Evolutionary conservation across 2,113 vertebrate genomes (phyloP).

Genomic region (Pandion haliaetus): DNA sequence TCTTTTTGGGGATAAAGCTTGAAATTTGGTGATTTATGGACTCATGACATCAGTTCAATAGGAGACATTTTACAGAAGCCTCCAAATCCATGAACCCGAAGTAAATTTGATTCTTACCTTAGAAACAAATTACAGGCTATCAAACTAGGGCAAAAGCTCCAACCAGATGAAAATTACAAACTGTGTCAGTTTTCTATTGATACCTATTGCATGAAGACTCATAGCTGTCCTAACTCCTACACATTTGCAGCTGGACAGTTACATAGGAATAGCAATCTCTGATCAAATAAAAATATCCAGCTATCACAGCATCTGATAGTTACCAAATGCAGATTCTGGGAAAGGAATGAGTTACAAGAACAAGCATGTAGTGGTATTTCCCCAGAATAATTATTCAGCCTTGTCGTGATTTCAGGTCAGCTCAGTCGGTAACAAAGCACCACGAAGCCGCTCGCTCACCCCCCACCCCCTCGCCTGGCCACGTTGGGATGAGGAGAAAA

Average conservation of each 20-base stretch:
- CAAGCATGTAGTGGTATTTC: not conserved
- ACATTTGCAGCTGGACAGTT: not conserved
- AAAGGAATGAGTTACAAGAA: not conserved
- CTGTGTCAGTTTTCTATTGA: not conserved
- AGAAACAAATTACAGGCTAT: not conserved
- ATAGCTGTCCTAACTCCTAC: accelerated
- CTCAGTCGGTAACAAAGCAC: too few species aligned
- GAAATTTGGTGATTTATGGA: not conserved
- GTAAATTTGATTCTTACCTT: not conserved
- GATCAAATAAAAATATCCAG: not conserved
- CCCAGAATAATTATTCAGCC: not conserved
- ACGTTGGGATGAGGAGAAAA: too few species aligned
- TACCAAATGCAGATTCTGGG: not conserved
- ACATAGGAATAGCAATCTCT: not conserved
- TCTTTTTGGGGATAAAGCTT: not conserved
- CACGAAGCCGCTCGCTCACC: too few species aligned
- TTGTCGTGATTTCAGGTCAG: too few species aligned
- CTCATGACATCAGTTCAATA: not conserved
- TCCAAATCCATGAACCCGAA: not conserved
- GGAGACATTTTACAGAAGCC: not conserved
- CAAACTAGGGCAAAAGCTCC: not conserved
- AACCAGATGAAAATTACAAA: not conserved
- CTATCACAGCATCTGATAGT: not conserved
- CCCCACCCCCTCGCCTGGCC: too few species aligned
- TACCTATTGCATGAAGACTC: not conserved